phyloP scores from a whole-genome alignment of 2,113 vertebrate species.

The Ifrita kowaldi region DNA sequence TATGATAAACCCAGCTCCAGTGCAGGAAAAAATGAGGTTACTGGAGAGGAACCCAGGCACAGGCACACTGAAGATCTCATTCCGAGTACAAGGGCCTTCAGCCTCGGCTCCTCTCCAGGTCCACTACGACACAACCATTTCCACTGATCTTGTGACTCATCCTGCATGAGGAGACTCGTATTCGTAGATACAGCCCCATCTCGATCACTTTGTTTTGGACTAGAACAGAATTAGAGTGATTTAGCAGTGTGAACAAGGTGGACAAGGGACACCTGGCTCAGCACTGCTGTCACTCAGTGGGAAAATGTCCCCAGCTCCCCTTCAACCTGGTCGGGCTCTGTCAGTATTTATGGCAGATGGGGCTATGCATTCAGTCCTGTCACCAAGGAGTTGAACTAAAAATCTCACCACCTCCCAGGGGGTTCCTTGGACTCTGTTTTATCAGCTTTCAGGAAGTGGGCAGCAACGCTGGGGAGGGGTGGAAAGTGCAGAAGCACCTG shows the following conservation, averaged over 20 bases:
- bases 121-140: background rate
- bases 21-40: background rate
- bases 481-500: background rate
- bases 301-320: background rate
- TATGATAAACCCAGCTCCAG: background rate
- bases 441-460: background rate
- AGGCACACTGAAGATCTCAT: background rate
- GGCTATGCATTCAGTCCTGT: background rate
- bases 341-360: background rate
- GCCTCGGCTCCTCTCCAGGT: background rate
- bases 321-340: fast-evolving
- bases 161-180: fast-evolving
- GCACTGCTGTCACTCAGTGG: background rate
- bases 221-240: background rate
- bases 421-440: background rate
- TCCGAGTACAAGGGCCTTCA: background rate
- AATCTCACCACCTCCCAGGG: background rate
- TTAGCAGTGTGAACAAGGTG: background rate
- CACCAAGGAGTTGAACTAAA: background rate
- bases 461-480: background rate
- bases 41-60: background rate
- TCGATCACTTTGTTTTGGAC: background rate
- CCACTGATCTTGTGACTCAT: background rate
- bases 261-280: background rate
- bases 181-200: background rate